A percentile compares a stretch with the other conserved stretches of the same genome.
These are phyloP conservation scores for Oreochromis spilurus DNA, from an alignment of 2,113 vertebrate species.

Conservation along the genomic window DNA sequence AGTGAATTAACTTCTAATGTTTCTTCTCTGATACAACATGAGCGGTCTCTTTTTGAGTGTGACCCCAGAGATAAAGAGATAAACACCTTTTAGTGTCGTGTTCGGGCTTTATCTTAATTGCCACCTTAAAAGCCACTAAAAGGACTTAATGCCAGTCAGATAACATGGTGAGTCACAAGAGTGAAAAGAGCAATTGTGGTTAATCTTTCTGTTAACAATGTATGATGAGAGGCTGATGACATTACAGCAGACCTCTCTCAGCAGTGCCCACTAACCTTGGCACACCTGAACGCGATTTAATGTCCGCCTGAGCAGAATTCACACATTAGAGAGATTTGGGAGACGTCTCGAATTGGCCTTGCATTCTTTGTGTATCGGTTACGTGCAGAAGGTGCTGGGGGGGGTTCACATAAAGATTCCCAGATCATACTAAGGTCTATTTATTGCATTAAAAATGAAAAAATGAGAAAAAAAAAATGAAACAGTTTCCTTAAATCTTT, in stretches of 20 bases:
- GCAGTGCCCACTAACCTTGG: constrained; percentile 27
- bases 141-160: not conserved
- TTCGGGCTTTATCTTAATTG: constrained; percentile 34
- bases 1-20: not conserved
- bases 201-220: constrained; percentile 28
- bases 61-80: not conserved
- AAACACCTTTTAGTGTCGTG: not conserved
- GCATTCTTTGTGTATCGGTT: not conserved
- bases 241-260: constrained; percentile 33
- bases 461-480: no score
- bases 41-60: not conserved
- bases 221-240: constrained; percentile 46
- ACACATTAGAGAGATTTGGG: not conserved
- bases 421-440: not conserved
- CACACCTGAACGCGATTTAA: constrained; percentile 49
- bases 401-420: not conserved
- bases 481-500: not conserved
- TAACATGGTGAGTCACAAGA: not conserved
- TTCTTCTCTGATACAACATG: not conserved
- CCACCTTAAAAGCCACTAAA: not conserved
- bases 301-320: not conserved
- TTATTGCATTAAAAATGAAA: not conserved
- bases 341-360: not conserved
- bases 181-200: constrained; percentile 35
- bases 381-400: not conserved